phyloP scores from a whole-genome alignment of 2,797 vertebrate genomes.

The Gymnodraco acuticeps region DNA sequence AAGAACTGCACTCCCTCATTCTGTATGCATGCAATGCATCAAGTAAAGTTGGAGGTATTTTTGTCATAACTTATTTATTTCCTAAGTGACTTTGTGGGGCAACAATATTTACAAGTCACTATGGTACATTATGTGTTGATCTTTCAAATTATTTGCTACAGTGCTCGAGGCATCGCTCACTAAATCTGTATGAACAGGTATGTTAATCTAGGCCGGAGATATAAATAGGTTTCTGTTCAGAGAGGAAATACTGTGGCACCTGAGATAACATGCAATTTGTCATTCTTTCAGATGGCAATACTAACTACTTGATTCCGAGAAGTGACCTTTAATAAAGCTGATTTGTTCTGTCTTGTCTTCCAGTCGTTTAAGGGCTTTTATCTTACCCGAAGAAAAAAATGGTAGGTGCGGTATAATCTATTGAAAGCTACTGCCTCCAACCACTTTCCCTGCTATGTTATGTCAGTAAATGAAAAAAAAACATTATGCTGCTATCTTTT shows the following conservation, averaged over 20 bases:
- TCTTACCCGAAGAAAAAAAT: conserved; percentile 1
- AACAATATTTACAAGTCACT: conserved; percentile 46
- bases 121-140: conserved; percentile 40
- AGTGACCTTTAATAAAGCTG: conserved; percentile 32
- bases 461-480: conserved; percentile 61
- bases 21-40: conserved; percentile 29
- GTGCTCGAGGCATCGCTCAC: conserved; percentile 1
- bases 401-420: conserved; percentile 7
- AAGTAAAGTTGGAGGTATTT: conserved; percentile 39
- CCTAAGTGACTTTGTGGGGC: conserved; percentile 19
- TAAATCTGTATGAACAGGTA: conserved; percentile 9
- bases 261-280: not conserved
- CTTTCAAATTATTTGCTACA: conserved; percentile 31
- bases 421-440: conserved; percentile 12
- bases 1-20: conserved; percentile 17
- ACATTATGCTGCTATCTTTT: conserved; percentile 44
- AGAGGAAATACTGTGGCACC: not conserved
- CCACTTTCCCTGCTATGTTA: not conserved
- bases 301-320: conserved; percentile 6
- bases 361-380: conserved; percentile 1
- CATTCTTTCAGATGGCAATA: not conserved
- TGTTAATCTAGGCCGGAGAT: conserved; percentile 17
- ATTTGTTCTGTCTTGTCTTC: conserved; percentile 1
- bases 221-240: not conserved
- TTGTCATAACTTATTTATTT: conserved; percentile 44